Evolutionary conservation across 2,113 vertebrate species (phyloP).

Genomic region (Gallinago undulata): DNA sequence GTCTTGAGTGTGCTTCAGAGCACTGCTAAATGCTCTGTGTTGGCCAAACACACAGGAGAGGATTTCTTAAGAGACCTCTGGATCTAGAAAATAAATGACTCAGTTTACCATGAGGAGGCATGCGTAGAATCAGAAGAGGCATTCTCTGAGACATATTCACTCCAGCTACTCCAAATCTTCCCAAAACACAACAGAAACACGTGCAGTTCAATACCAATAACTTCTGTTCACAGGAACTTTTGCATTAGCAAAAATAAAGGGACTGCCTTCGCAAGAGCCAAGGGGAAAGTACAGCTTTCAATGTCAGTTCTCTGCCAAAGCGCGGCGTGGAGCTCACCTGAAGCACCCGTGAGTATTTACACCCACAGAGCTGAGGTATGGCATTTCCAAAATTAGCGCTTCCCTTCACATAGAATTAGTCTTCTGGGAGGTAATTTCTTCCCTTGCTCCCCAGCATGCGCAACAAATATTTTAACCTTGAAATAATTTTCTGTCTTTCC

Average conservation of each 20-base stretch:
- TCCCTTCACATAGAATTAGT: not conserved
- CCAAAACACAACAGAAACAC: not conserved
- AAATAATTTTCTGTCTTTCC: not conserved
- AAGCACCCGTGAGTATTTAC: not conserved
- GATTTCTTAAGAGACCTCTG: not conserved
- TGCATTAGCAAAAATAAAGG: not conserved
- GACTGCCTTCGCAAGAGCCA: not conserved
- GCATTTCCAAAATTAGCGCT: not conserved
- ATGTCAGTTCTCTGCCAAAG: not conserved
- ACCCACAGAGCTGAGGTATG: not conserved
- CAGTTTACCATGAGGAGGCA: not conserved
- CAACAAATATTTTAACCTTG: constrained; percentile 26
- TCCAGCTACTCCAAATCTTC: not conserved
- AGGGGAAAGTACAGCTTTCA: not conserved
- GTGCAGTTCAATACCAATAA: not conserved
- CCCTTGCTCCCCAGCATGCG: not conserved
- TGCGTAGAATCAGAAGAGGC: not conserved
- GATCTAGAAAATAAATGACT: too few relatives aligned
- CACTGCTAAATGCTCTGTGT: not conserved
- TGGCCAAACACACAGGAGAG: not conserved
- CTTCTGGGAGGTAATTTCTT: not conserved
- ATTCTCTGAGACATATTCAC: not conserved
- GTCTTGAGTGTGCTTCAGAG: not conserved
- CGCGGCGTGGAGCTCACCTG: not conserved
- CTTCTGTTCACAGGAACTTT: not conserved